Evolutionary conservation across 2,797 vertebrate genomes (phyloP).

Genomic region (Sciurus carolinensis): DNA sequence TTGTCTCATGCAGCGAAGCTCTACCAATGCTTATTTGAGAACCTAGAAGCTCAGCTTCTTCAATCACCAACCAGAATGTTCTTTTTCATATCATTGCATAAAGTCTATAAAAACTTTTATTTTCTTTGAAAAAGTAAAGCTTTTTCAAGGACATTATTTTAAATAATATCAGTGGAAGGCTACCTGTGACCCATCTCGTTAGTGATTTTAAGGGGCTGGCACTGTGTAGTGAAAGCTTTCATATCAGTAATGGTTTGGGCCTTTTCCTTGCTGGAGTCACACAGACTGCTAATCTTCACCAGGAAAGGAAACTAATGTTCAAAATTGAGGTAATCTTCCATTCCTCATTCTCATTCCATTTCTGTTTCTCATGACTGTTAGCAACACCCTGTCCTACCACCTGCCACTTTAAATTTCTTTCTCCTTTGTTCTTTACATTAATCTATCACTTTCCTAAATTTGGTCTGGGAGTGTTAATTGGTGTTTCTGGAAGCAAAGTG

Average conservation of each 20-base stretch:
- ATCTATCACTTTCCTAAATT: neutral
- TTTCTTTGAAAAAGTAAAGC: neutral
- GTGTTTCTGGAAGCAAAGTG: neutral
- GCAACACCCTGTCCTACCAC: neutral
- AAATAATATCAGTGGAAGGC: neutral
- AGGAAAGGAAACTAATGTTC: neutral
- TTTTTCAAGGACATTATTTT: slow-evolving; percentile 21
- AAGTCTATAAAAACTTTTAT: neutral
- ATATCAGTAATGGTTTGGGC: neutral
- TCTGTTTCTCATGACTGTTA: neutral
- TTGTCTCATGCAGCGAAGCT: neutral
- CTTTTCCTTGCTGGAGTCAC: neutral
- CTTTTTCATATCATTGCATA: neutral
- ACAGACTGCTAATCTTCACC: neutral
- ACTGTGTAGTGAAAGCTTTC: neutral
- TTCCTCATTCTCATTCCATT: neutral
- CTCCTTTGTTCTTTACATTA: neutral
- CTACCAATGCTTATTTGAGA: neutral
- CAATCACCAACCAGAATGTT: neutral
- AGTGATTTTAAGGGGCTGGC: neutral
- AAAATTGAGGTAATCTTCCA: neutral
- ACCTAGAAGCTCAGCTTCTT: neutral
- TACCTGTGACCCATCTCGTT: neutral
- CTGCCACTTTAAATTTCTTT: neutral
- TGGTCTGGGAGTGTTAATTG: neutral